Evolutionary conservation across 1,140 invertebrate species (phyloP).

Genomic region (Procambarus clarkii): DNA sequence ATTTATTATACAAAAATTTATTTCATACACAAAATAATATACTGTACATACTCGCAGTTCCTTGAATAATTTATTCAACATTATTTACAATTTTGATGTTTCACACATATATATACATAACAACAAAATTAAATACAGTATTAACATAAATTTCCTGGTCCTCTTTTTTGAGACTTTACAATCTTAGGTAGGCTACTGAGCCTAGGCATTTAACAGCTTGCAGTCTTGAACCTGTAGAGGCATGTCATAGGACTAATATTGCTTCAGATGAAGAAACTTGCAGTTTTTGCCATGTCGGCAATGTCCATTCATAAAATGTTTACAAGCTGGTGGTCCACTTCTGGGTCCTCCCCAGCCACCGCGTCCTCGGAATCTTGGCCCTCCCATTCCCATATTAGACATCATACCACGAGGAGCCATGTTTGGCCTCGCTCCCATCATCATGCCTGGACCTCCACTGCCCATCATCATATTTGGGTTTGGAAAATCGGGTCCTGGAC

Average conservation of each 20-base stretch:
- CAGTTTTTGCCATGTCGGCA: slow-evolving; percentile 56
- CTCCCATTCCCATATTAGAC: slow-evolving; percentile 51
- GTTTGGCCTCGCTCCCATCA: slow-evolving; percentile 50
- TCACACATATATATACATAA: not conserved
- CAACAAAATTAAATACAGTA: not conserved
- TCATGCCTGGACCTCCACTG: slow-evolving; percentile 38
- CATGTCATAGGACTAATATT: slow-evolving; percentile 1
- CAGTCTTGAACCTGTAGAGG: not conserved
- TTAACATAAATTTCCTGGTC: not conserved
- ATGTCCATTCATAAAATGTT: slow-evolving; percentile 57
- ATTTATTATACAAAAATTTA: slow-evolving; percentile 55
- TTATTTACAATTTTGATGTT: not conserved
- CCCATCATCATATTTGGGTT: slow-evolving; percentile 56
- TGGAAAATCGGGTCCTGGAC: slow-evolving; percentile 50
- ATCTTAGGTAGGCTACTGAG: not conserved
- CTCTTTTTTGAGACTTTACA: not conserved
- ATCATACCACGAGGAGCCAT: slow-evolving; percentile 61
- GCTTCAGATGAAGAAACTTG: slow-evolving; percentile 50
- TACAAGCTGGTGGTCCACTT: slow-evolving; percentile 25
- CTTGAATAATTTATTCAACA: slow-evolving; percentile 10
- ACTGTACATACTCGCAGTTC: slow-evolving; percentile 42
- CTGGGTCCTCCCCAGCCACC: slow-evolving; percentile 41
- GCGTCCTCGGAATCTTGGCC: slow-evolving; percentile 26
- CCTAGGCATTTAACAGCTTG: not conserved
- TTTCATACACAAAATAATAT: slow-evolving; percentile 60